Conservation (phyloP, 2,797 vertebrate species). For the Rousettus madagascariensis region DNA sequence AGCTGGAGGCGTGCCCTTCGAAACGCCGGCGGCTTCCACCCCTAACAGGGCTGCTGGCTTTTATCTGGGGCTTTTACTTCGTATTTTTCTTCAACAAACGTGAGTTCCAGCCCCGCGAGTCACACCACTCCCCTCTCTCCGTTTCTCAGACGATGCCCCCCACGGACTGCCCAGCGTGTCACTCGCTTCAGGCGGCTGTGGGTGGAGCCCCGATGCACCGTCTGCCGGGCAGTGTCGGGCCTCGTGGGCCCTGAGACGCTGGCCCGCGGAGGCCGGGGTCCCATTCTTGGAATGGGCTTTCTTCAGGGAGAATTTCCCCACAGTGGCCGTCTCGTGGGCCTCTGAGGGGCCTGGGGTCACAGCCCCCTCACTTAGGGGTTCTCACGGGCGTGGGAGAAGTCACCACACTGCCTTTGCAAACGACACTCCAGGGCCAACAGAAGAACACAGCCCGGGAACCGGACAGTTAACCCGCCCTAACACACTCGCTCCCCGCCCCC, state of each 20-base stretch:
- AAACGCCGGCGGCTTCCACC: not conserved
- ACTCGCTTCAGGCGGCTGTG: not conserved
- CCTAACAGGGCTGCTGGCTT: not conserved
- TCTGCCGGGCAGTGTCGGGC: not conserved
- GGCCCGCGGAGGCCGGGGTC: not conserved
- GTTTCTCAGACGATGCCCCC: not conserved
- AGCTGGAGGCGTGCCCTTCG: not conserved
- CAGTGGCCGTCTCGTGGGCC: not conserved
- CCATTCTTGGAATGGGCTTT: rapidly evolving
- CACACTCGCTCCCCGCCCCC: not conserved
- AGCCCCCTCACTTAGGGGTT: not conserved
- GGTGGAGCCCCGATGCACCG: not conserved
- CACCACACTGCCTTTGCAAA: not conserved
- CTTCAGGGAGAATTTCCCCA: not conserved
- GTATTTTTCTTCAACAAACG: not conserved
- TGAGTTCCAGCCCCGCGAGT: rapidly evolving
- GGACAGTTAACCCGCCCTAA: no score
- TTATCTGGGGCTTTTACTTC: not conserved
- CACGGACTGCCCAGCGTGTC: not conserved
- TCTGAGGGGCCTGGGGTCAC: not conserved
- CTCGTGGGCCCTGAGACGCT: not conserved
- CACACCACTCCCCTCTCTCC: rapidly evolving
- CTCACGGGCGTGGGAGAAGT: not conserved
- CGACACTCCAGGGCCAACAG: not conserved
- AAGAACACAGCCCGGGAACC: not conserved